Evolutionary conservation across 2,797 vertebrate genomes (phyloP).

Genomic region (Microctenopoma stevenorrisi): DNA sequence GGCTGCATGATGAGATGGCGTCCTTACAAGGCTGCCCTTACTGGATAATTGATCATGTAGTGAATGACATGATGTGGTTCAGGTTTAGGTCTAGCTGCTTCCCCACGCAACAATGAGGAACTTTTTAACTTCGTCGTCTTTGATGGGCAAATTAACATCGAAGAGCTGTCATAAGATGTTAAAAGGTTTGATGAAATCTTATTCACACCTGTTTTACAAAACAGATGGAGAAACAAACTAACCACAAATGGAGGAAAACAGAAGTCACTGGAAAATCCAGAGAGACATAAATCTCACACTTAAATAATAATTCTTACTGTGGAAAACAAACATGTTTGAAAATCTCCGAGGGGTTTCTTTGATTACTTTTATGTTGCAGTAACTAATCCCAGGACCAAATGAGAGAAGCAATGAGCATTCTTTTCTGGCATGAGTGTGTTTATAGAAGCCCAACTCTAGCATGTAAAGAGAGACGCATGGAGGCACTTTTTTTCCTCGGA

Average conservation of each 20-base stretch:
- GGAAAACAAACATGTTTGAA: slow-evolving; percentile 73
- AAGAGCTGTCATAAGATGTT: background rate
- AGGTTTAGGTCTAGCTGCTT: slow-evolving; percentile 74
- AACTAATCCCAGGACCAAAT: slow-evolving; percentile 77
- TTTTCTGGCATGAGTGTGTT: slow-evolving; percentile 81
- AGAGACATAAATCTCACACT: slow-evolving; percentile 70
- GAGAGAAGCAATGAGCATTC: slow-evolving; percentile 83
- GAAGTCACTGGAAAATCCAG: slow-evolving; percentile 58
- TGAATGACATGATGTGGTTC: slow-evolving; percentile 83
- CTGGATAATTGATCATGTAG: slow-evolving; percentile 85
- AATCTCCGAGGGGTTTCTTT: slow-evolving; percentile 70
- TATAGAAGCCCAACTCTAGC: slow-evolving; percentile 82
- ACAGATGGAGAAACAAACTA: slow-evolving; percentile 12
- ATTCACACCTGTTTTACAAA: slow-evolving; percentile 14
- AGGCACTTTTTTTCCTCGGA: slow-evolving; percentile 80
- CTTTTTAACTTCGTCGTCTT: slow-evolving; percentile 15
- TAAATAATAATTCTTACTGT: slow-evolving; percentile 75
- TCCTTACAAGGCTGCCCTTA: slow-evolving; percentile 79
- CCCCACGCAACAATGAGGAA: slow-evolving; percentile 24
- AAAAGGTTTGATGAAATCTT: slow-evolving; percentile 7
- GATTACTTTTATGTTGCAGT: slow-evolving; percentile 72
- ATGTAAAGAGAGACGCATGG: slow-evolving; percentile 85
- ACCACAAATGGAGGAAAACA: slow-evolving; percentile 17
- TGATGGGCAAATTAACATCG: background rate
- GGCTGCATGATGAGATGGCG: slow-evolving; percentile 83